phyloP scores from a whole-genome alignment of 2,797 vertebrate genomes.

The Meda fulgida region DNA sequence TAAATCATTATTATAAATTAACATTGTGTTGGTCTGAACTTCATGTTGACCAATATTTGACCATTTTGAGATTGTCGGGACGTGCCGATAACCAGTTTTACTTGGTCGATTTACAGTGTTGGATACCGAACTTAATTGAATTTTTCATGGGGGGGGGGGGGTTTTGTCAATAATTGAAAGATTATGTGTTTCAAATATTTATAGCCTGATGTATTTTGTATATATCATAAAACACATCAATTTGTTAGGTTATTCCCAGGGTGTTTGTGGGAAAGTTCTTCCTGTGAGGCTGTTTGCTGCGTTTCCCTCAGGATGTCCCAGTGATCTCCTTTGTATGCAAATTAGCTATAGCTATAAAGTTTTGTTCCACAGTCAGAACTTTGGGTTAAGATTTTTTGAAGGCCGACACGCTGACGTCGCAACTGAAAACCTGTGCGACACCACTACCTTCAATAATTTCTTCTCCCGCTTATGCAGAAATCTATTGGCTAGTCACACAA shows the following conservation, averaged over 20 bases:
- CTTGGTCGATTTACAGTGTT: neutral
- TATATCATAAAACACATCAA: neutral
- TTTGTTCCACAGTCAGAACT: neutral
- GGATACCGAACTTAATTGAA: neutral
- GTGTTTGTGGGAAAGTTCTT: neutral
- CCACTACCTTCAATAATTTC: neutral
- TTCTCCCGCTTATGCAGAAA: neutral
- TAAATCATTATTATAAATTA: constrained; percentile 74
- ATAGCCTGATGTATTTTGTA: neutral
- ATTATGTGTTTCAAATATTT: neutral
- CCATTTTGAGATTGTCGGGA: neutral
- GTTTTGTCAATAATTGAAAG: neutral
- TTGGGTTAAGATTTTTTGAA: neutral
- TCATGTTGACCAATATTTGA: neutral
- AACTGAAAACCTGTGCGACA: neutral
- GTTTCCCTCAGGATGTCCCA: neutral
- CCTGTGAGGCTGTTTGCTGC: neutral
- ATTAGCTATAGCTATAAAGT: neutral
- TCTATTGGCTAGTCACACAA: neutral
- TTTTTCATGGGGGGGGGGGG: no score
- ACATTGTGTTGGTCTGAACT: neutral
- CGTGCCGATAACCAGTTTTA: neutral
- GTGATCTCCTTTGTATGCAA: neutral
- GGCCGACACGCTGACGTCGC: neutral
- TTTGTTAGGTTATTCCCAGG: neutral